A percentile compares a stretch with the other conserved stretches of the same genome.
Evolutionary conservation across 2,888 invertebrate genomes (phyloP).

Genomic region (Sphinx pinastri): DNA sequence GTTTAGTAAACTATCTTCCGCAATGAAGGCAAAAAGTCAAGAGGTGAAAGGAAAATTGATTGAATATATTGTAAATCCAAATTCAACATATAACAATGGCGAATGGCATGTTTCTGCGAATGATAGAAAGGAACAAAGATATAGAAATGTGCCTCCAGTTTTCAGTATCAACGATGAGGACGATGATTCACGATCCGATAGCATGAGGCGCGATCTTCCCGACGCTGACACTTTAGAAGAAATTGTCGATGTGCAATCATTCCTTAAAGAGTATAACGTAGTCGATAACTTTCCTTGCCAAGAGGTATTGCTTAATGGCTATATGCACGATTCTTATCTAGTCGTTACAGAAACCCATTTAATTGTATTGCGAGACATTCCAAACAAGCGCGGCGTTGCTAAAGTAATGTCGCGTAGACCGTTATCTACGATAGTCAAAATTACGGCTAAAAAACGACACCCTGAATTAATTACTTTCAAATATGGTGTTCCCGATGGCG

Average conservation of each 20-base stretch:
- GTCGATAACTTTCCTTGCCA: constrained; percentile 95
- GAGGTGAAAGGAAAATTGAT: constrained; percentile 96
- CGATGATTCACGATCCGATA: constrained; percentile 67
- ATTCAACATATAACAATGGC: constrained; percentile 81
- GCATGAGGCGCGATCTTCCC: constrained; percentile 64
- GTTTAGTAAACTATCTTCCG: constrained; percentile 92
- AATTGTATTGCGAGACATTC: constrained; percentile 91
- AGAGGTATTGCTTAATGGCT: constrained; percentile 95
- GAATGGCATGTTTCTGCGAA: constrained; percentile 93
- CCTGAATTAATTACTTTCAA: constrained; percentile 99
- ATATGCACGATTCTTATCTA: constrained; percentile 94
- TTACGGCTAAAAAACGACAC: constrained; percentile 97
- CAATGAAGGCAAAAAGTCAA: constrained; percentile 95
- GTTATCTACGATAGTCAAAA: constrained; percentile 96
- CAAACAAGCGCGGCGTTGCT: constrained; percentile 90
- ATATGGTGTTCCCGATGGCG: constrained; percentile 94
- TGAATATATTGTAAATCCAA: constrained; percentile 96
- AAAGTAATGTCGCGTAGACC: constrained; percentile 94
- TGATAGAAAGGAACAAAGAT: constrained; percentile 93
- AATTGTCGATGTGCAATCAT: constrained; percentile 91
- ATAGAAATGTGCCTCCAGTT: constrained; percentile 95
- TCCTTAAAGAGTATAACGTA: constrained; percentile 92
- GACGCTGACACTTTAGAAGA: constrained; percentile 88
- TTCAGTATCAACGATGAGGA: constrained; percentile 97
- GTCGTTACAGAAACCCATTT: constrained; percentile 94